Conservation (phyloP, 2,113 vertebrate genomes). For the Oryzias melastigma region DNA sequence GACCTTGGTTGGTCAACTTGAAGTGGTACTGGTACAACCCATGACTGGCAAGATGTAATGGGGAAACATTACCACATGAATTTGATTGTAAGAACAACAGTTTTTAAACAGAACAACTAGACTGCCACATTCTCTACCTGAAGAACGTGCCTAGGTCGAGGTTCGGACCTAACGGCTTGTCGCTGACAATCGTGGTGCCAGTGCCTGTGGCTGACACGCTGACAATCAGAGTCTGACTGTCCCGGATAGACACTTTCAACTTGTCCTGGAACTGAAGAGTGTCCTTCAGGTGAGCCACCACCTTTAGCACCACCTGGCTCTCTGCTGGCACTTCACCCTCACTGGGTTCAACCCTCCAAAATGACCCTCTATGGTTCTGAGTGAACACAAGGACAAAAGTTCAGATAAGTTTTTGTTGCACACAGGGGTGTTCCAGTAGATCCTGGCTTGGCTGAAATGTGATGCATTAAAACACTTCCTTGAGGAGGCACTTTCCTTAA, state of each 20-base stretch:
- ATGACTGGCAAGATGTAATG: constrained; percentile 62
- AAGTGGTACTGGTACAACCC: constrained; percentile 75
- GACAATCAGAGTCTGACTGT: constrained; percentile 70
- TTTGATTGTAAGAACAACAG: too few species aligned
- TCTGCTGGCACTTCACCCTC: constrained; percentile 76
- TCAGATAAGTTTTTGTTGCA: not conserved
- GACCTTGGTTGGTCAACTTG: constrained; percentile 82
- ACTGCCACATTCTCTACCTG: constrained; percentile 74
- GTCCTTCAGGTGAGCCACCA: constrained; percentile 84
- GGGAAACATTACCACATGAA: not conserved
- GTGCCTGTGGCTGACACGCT: constrained; percentile 75
- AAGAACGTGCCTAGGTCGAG: constrained; percentile 84
- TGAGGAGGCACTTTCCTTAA: constrained; percentile 8
- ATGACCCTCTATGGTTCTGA: constrained; percentile 69
- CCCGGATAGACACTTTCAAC: constrained; percentile 73
- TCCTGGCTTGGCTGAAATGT: constrained; percentile 25
- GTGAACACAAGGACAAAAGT: constrained; percentile 24
- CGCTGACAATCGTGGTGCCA: constrained; percentile 84
- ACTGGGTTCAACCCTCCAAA: constrained; percentile 80
- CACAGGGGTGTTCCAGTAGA: not conserved
- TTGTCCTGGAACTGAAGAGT: constrained; percentile 72
- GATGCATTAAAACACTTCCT: constrained; percentile 21
- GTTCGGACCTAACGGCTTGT: constrained; percentile 78
- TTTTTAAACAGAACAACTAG: not conserved
- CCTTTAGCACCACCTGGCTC: constrained; percentile 64